Percentiles rank a stretch among this genome's conserved stretches.
Conservation (phyloP, 2,113 vertebrate species). For the Globicephala melas region DNA sequence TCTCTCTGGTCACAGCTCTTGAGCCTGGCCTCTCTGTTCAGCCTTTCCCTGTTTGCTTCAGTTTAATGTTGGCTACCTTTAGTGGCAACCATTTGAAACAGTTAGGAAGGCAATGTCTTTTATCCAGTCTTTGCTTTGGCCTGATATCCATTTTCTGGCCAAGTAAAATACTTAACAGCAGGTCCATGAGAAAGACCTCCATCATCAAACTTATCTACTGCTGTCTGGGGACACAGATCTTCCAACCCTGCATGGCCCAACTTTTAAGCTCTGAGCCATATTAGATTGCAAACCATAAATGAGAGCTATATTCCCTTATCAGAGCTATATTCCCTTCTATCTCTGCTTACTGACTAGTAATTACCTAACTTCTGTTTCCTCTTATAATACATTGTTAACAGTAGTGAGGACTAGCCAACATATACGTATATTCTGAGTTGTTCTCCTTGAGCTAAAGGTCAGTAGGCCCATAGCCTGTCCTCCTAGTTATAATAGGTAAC, state of each 20-base stretch:
- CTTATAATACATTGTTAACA: not conserved
- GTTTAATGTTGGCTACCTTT: not conserved
- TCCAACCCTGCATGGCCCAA: not conserved
- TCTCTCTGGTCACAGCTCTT: not conserved
- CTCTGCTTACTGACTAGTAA: not conserved
- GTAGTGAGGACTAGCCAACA: not conserved
- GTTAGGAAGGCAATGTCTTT: not conserved
- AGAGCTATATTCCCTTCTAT: not conserved
- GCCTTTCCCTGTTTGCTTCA: not conserved
- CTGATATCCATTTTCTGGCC: not conserved
- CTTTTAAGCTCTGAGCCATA: not conserved
- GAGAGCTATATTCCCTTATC: not conserved
- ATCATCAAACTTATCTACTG: not conserved
- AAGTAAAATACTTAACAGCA: not conserved
- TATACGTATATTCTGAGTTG: not conserved
- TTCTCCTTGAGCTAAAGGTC: not conserved
- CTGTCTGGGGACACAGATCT: not conserved
- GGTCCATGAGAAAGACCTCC: not conserved
- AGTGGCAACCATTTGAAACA: not conserved
- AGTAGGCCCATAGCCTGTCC: not conserved
- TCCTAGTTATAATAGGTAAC: not conserved
- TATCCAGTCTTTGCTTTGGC: not conserved
- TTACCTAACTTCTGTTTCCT: not conserved
- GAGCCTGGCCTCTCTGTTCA: not conserved
- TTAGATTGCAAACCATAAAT: not conserved